Evolutionary conservation across 2,113 vertebrate species (phyloP).

Genomic region (Boulengeromyrus knoepffleri): DNA sequence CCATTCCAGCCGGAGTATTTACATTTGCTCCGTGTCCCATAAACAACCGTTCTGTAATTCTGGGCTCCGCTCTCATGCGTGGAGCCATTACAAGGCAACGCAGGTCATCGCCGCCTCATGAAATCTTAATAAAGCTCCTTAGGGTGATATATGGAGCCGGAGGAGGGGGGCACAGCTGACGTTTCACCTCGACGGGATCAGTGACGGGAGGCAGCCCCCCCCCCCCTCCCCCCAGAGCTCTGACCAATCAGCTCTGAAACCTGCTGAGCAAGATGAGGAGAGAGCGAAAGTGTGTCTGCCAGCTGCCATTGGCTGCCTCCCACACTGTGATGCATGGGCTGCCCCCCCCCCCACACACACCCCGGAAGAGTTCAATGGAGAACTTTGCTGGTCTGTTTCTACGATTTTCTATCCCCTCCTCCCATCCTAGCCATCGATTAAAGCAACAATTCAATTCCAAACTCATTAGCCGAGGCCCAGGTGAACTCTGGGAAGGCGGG

Average conservation of each 20-base stretch:
- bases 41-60: not conserved
- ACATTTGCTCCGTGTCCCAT: not conserved
- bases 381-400: not conserved
- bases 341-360: not conserved
- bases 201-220: not conserved
- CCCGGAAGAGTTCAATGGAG: not conserved
- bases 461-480: conserved; percentile 17
- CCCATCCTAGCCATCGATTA: conserved; percentile 25
- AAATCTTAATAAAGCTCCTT: conserved; percentile 3
- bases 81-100: not conserved
- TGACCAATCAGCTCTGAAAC: not conserved
- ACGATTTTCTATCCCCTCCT: not conserved
- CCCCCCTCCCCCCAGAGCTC: not conserved
- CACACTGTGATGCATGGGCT: not conserved
- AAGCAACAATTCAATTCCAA: conserved; percentile 22
- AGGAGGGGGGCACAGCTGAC: not conserved
- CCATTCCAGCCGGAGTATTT: not conserved
- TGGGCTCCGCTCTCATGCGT: not conserved
- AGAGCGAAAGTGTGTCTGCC: not conserved
- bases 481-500: conserved; percentile 6
- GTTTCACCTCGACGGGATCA: not conserved
- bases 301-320: not conserved
- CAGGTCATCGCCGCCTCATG: not conserved
- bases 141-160: not conserved
- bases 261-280: not conserved